These are phyloP conservation scores for Hemicordylus capensis DNA, from an alignment of 2,113 vertebrate genomes.

Conservation along the genomic window DNA sequence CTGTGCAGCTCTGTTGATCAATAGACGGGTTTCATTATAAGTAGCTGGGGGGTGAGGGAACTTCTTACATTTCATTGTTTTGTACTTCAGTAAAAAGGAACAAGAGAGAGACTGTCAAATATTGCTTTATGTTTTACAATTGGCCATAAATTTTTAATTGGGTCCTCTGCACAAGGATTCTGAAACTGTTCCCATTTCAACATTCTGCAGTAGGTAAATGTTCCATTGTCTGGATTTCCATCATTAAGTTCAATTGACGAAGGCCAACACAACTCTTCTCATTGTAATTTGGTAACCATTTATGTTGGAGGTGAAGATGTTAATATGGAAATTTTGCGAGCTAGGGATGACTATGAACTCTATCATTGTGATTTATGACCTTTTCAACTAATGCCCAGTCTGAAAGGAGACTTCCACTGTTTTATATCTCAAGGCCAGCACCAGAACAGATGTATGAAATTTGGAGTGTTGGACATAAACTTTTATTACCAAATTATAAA, in stretches of 20 bases:
- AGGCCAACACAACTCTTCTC: conserved; percentile 73
- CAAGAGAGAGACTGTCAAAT: conserved; percentile 41
- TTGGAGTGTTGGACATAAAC: conserved; percentile 82
- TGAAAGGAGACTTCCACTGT: conserved; percentile 82
- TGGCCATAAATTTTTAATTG: conserved; percentile 72
- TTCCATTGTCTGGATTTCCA: conserved; percentile 50
- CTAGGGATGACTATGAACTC: conserved; percentile 67
- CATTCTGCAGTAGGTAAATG: conserved; percentile 16
- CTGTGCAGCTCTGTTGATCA: not conserved
- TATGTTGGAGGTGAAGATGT: conserved; percentile 83
- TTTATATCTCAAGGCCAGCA: conserved; percentile 79
- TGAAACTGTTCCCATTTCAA: conserved; percentile 34
- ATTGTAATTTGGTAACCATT: conserved; percentile 78
- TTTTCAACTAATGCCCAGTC: conserved; percentile 78
- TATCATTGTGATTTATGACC: conserved; percentile 81
- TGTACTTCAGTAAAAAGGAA: conserved; percentile 48
- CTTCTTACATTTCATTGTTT: conserved; percentile 43
- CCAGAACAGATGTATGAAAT: conserved; percentile 80
- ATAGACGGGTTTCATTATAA: conserved; percentile 53
- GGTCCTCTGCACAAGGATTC: conserved; percentile 54
- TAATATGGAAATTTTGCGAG: conserved; percentile 82
- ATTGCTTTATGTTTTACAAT: conserved; percentile 64
- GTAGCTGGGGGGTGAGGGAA: conserved; percentile 29
- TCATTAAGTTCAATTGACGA: conserved; percentile 70
- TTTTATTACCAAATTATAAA: conserved; percentile 89